Evolutionary conservation across 2,113 vertebrate species (phyloP), one percentile per base, ranked within the genome.

Genomic region (Strix uralensis): DNA sequence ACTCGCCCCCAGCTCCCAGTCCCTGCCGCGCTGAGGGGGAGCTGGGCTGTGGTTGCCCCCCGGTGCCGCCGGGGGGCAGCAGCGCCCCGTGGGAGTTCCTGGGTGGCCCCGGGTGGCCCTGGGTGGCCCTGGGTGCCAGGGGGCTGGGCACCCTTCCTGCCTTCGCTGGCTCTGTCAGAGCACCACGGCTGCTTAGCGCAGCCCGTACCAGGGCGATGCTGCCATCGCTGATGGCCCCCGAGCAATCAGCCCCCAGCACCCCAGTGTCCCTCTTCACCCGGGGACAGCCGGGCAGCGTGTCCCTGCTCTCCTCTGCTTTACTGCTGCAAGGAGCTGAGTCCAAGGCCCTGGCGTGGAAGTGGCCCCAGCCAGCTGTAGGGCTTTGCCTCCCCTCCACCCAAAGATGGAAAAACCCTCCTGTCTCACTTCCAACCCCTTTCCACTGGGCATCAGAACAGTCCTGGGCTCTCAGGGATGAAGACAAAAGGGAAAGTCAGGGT

Each of bases 181-280:
- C 5, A 20, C 16, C 78, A 2, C 5, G 20, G 69, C 52, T 49
- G 65, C 26, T 15, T 3, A 8, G 30, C 8, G 6, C 44, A 16
- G 14, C 32, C 4, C 4, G 10, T 47, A 15, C n/a, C 75, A 12
- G 34, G 77, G 34, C 1, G 7, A 18, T 20, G 46, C 38, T 49
- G 46, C 42, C 59, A 11, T 25, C 44, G 9, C 1, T 15, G 42
- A 8, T 20, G 57, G 47, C 16, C 29, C 54, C 46, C 66, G 38
- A 26, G 49, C 44, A 7, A 27, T 10, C 71, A 3, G 36, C 22
- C 32, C 5, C 2, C 62, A 46, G 47, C n/a, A 32, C 42, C 14
- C 7, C 2, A 32, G 51, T 0, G 2, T 27, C 52, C 15, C 65
- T 57, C 25, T n/a, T 40, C 2, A 0, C 7, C 1, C 29, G 42